A percentile compares a stretch with the other conserved stretches of the same genome.
Evolutionary conservation across 35 echinoderm and acorn worm species (phyloP).

Genomic region (Stichopus chloronotus): DNA sequence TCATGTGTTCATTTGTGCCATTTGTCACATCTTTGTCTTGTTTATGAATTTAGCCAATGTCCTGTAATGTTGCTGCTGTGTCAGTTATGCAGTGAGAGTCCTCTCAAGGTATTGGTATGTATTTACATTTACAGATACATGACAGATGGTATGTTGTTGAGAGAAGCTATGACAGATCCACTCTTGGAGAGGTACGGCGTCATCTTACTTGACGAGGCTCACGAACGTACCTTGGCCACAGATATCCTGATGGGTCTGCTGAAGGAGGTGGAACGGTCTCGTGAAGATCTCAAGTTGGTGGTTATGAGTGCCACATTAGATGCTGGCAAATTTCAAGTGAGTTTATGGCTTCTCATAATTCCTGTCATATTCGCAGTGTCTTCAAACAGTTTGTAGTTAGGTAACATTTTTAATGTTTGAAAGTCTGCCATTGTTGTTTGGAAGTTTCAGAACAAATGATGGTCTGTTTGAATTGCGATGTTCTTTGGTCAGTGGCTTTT

Average conservation of each 20-base stretch:
- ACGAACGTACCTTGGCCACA: constrained; percentile 97
- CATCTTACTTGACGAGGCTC: constrained; percentile 96
- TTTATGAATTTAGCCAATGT: too few species aligned
- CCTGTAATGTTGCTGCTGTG: too few species aligned
- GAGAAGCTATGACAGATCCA: constrained; percentile 98
- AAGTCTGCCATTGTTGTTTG: too few species aligned
- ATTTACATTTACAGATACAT: constrained; percentile 79
- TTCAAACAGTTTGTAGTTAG: too few species aligned
- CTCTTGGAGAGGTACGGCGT: constrained; percentile 93
- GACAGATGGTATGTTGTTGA: constrained; percentile 99
- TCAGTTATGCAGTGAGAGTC: background rate
- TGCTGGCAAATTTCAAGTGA: constrained; percentile 99
- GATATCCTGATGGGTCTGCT: constrained; percentile 98
- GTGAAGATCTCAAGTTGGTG: constrained; percentile 87
- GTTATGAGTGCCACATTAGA: constrained; percentile 99
- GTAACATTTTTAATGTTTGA: too few species aligned
- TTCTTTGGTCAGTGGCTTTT: too few species aligned
- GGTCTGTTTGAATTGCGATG: too few species aligned
- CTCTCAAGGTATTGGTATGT: background rate
- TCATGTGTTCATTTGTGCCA: too few species aligned
- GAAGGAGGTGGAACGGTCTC: constrained; percentile 91
- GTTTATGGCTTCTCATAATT: background rate
- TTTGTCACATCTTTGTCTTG: too few species aligned
- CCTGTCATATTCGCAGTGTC: too few species aligned
- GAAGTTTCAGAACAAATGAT: too few species aligned